Evolutionary conservation across 2,888 invertebrate genomes (phyloP).

Genomic region (Falcaria lacertinaria): DNA sequence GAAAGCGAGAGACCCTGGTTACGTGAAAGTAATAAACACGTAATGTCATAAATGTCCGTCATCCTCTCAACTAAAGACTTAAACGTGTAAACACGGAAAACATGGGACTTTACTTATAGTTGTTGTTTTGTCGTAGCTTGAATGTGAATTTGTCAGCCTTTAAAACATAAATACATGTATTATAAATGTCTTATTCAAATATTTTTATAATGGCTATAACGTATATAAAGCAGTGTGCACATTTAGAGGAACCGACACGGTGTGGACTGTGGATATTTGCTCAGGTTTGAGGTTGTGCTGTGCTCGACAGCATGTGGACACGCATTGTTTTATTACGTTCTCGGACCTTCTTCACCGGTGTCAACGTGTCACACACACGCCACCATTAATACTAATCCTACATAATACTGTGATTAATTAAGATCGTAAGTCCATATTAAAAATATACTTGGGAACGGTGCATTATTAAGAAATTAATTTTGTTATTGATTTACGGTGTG

Average conservation of each 20-base stretch:
- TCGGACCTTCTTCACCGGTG: constrained; percentile 17
- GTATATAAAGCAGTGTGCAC: background rate
- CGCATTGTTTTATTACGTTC: constrained; percentile 17
- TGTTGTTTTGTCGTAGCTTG: no score
- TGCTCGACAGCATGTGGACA: constrained; percentile 14
- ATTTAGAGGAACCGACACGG: background rate
- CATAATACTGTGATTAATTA: no score
- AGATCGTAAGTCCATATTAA: no score
- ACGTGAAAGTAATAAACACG: background rate
- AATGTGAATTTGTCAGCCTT: no score
- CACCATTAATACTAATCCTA: constrained; percentile 12
- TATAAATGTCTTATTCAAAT: no score
- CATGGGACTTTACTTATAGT: no score
- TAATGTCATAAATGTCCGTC: background rate
- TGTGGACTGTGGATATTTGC: background rate
- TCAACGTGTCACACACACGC: constrained; percentile 33
- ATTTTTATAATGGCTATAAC: background rate
- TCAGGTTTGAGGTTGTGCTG: constrained; percentile 6
- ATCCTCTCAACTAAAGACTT: background rate
- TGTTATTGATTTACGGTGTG: no score
- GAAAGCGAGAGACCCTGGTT: background rate
- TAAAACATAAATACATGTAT: no score
- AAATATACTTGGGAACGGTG: no score
- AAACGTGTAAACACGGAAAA: no score
- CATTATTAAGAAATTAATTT: no score